These are phyloP conservation scores for Conus ventricosus DNA, from an alignment of 1,140 invertebrate species.

Conservation along the genomic window DNA sequence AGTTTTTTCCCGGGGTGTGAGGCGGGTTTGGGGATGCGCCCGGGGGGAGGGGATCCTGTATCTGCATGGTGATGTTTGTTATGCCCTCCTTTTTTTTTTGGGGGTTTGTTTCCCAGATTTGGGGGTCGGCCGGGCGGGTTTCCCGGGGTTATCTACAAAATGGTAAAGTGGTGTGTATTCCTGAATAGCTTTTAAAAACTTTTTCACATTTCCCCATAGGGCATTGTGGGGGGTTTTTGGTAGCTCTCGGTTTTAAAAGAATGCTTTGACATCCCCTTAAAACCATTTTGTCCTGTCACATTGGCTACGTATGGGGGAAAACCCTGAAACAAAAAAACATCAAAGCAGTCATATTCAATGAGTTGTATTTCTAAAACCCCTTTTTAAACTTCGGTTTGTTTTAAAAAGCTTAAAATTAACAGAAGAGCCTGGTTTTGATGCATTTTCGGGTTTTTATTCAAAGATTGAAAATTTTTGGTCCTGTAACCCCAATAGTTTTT, in stretches of 20 bases:
- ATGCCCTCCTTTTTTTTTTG: constrained; percentile 41
- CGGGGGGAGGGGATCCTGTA: constrained; percentile 71
- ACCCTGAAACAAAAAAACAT: not conserved
- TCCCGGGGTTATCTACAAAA: constrained; percentile 82
- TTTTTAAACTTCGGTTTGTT: too few relatives aligned
- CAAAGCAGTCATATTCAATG: too few relatives aligned
- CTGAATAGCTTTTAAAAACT: constrained; percentile 89
- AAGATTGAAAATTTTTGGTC: too few relatives aligned
- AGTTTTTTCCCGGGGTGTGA: constrained; percentile 75
- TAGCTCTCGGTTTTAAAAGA: constrained; percentile 85
- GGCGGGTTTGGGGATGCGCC: constrained; percentile 41
- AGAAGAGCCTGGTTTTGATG: too few relatives aligned
- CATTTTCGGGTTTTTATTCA: too few relatives aligned
- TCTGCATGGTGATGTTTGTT: constrained; percentile 66
- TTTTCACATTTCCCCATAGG: constrained; percentile 87
- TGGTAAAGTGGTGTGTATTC: constrained; percentile 91
- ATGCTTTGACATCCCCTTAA: constrained; percentile 88
- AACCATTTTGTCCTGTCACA: constrained; percentile 76
- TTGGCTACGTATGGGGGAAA: not conserved
- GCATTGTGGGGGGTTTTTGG: constrained; percentile 89
- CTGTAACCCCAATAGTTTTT: too few relatives aligned
- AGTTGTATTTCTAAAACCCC: too few relatives aligned
- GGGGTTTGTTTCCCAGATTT: constrained; percentile 58
- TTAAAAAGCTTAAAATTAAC: not conserved
- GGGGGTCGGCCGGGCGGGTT: constrained; percentile 54